Conservation (phyloP, 1,140 invertebrate genomes). For the Drosophila chauvacae region DNA sequence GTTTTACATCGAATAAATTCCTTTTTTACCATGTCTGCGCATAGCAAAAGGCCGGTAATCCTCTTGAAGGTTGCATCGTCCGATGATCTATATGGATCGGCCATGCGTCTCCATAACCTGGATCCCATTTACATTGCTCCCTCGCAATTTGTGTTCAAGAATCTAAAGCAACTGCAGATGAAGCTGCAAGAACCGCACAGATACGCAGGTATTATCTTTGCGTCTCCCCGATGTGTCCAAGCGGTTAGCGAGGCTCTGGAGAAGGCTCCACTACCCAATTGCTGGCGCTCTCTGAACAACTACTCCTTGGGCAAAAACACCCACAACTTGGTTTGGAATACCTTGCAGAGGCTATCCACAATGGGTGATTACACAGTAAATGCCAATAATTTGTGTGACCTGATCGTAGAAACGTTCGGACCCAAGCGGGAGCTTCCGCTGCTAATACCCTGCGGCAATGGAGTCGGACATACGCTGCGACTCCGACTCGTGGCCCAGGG, state of each 20-base stretch:
- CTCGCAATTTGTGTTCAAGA: slow-evolving; percentile 54
- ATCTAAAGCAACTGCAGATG: slow-evolving; percentile 72
- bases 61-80: slow-evolving; percentile 23
- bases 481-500: slow-evolving; percentile 68
- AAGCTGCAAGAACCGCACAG: slow-evolving; percentile 68
- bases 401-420: slow-evolving; percentile 82
- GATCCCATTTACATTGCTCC: slow-evolving; percentile 42
- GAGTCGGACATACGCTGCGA: slow-evolving; percentile 84
- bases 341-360: slow-evolving; percentile 80
- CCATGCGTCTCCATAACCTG: slow-evolving; percentile 22
- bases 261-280: slow-evolving; percentile 72
- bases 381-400: slow-evolving; percentile 84
- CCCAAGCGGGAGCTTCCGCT: slow-evolving; percentile 72
- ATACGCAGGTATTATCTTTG: slow-evolving; percentile 85
- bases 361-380: slow-evolving; percentile 82
- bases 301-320: slow-evolving; percentile 85
- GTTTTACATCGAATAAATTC: neutral
- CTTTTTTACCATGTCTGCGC: slow-evolving; percentile 10
- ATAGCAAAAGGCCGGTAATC: slow-evolving; percentile 19
- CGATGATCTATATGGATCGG: slow-evolving; percentile 15
- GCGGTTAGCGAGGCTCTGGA: slow-evolving; percentile 83
- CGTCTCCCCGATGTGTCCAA: slow-evolving; percentile 85
- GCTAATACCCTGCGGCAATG: slow-evolving; percentile 85
- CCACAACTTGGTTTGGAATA: slow-evolving; percentile 69
- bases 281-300: slow-evolving; percentile 84